Evolutionary conservation across 2,797 vertebrate species (phyloP), one percentile per base, ranked within the genome.

Genomic region (Hybognathus amarus): DNA sequence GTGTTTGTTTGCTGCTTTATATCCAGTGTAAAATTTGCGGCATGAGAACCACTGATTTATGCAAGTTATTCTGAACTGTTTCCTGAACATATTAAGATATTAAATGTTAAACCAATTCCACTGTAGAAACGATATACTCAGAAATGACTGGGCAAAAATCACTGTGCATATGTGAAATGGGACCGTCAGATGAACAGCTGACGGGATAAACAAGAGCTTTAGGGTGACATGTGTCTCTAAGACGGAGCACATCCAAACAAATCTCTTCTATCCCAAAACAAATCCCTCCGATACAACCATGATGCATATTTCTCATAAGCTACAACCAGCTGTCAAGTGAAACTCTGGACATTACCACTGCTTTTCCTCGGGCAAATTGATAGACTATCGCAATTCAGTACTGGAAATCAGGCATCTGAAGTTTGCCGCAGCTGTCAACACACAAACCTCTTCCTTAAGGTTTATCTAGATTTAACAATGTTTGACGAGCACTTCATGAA

Each of bases 121-220:
- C 33, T 24, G 30, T 9, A 63, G 12, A 33, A 52, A 27, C 18
- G 18, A 64, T 20, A 12, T 42, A 12, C 61, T 42, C 33, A 42
- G 18, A 82, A 50, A n/a, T 76, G 61, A 54, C 71, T 59, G 71
- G 42, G 69, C 40, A 33, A 71, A 47, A 20, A 63, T 80, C 27
- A 36, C 10, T 38, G 45, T 56, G 52, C 18, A n/a, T 38, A n/a
- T 56, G 69, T 74, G 78, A 54, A 59, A 76, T n/a, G 17, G 75
- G 83, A 69, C 73, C 42, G 50, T 79, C 30, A 47, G 83, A 87
- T 70, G 80, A 86, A 85, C 85, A 88, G 82, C 85, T 85, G 85
- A 86, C 30, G 38, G 76, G 77, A 87, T 86, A 88, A 88, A 85
- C 64, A 67, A 66, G 71, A 85, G 85, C 77, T 86, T 88, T 77